Conservation (phyloP, 2,797 vertebrate species). For the Ptychadena robeensis region DNA sequence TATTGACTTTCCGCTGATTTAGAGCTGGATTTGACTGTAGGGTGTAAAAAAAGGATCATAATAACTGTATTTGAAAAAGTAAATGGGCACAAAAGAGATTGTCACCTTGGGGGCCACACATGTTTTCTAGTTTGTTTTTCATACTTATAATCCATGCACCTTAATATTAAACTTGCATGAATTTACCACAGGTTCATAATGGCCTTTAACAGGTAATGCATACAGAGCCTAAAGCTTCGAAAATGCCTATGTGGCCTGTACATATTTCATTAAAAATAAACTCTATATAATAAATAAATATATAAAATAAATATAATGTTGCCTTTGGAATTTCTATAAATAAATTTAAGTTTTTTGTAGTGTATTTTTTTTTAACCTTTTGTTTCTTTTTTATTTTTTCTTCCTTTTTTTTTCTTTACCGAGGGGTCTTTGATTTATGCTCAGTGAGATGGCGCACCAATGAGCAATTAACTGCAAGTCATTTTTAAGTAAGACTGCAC, state of each 20-base stretch:
- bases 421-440: conserved; percentile 83
- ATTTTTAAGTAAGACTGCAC: conserved; percentile 76
- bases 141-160: conserved; percentile 73
- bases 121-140: conserved; percentile 39
- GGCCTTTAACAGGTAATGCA: conserved; percentile 79
- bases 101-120: conserved; percentile 78
- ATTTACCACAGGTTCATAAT: conserved; percentile 81
- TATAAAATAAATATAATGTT: conserved; percentile 99
- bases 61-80: conserved; percentile 80
- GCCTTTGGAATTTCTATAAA: conserved; percentile 94
- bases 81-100: conserved; percentile 81
- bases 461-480: conserved; percentile 76
- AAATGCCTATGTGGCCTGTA: conserved; percentile 88
- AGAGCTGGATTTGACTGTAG: conserved; percentile 10
- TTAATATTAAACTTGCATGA: conserved; percentile 78
- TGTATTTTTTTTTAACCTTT: conserved; percentile 66
- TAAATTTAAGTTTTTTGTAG: conserved; percentile 81
- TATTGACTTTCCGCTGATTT: not conserved
- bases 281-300: conserved; percentile 99
- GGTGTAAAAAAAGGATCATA: conserved; percentile 75
- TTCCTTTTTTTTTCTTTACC: conserved; percentile 69
- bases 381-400: conserved; percentile 64
- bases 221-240: conserved; percentile 85
- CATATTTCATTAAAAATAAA: conserved; percentile 99
- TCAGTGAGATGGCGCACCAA: conserved; percentile 74